Evolutionary conservation across 2,888 invertebrate species (phyloP).

Genomic region (Stictocephala bisonia): DNA sequence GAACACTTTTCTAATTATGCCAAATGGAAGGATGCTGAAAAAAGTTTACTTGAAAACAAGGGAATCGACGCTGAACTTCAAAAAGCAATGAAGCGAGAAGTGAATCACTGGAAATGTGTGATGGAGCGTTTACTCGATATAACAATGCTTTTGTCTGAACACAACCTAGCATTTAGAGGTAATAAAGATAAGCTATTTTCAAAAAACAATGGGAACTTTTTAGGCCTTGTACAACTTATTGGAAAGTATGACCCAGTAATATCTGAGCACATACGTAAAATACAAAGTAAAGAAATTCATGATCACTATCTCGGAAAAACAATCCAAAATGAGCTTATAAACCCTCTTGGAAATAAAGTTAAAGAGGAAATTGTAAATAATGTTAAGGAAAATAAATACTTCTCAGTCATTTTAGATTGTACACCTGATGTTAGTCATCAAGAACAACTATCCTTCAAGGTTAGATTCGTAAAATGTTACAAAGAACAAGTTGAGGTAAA

Average conservation of each 20-base stretch:
- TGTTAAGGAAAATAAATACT: slow-evolving; percentile 48
- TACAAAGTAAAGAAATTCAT: slow-evolving; percentile 7
- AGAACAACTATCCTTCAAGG: slow-evolving; percentile 51
- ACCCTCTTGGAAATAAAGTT: slow-evolving; percentile 19
- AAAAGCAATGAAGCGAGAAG: no score
- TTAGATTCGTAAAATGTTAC: slow-evolving; percentile 48
- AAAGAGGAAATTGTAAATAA: slow-evolving; percentile 39
- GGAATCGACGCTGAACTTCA: no score
- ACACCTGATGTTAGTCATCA: slow-evolving; percentile 52
- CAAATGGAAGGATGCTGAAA: no score
- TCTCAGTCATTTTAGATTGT: slow-evolving; percentile 52
- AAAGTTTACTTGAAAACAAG: no score
- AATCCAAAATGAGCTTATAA: slow-evolving; percentile 42
- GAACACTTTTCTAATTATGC: no score
- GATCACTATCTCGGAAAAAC: neutral
- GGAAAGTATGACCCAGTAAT: slow-evolving; percentile 29
- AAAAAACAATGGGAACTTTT: slow-evolving; percentile 39
- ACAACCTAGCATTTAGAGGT: no score
- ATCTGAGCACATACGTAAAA: slow-evolving; percentile 31
- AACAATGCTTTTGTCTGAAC: no score
- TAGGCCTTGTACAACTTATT: slow-evolving; percentile 32
- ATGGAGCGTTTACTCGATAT: no score
- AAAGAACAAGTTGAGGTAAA: slow-evolving; percentile 17
- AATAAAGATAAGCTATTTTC: no score
- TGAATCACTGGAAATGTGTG: no score